Evolutionary conservation across 2,888 invertebrate genomes (phyloP).

Genomic region (Dynastes maya): DNA sequence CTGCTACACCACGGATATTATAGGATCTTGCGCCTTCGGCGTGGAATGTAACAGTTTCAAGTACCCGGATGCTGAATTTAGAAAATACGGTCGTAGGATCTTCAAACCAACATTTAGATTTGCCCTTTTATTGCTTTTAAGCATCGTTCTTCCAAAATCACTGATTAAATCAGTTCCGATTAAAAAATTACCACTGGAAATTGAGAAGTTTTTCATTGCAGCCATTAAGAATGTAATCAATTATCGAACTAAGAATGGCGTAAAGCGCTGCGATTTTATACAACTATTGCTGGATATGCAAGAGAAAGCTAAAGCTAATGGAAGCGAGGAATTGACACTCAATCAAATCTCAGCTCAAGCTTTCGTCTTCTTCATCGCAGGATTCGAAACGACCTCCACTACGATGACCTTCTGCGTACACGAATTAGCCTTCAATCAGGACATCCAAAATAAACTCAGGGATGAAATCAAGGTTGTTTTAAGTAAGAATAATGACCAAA

Average conservation of each 20-base stretch:
- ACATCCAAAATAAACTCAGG: constrained; percentile 3
- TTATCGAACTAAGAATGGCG: background rate
- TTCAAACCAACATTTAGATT: constrained; percentile 43
- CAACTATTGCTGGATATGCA: constrained; percentile 29
- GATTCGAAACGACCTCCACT: constrained; percentile 28
- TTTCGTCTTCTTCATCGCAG: constrained; percentile 21
- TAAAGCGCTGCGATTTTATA: constrained; percentile 22
- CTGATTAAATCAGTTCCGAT: background rate
- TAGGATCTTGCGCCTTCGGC: constrained; percentile 68
- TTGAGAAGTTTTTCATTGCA: constrained; percentile 11
- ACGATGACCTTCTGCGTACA: constrained; percentile 33
- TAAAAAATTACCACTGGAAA: constrained; percentile 1
- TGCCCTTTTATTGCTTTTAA: background rate
- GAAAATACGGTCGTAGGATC: constrained; percentile 55
- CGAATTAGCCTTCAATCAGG: constrained; percentile 30
- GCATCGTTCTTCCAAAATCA: background rate
- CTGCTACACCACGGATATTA: constrained; percentile 73
- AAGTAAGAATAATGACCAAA: background rate
- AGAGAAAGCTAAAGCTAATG: background rate
- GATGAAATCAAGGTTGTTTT: background rate
- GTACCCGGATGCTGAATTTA: constrained; percentile 71
- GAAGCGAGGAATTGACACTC: constrained; percentile 1
- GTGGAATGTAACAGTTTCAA: constrained; percentile 74
- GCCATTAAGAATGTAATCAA: constrained; percentile 2
- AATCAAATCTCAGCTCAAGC: constrained; percentile 16